These are phyloP conservation scores for Erannis defoliaria DNA, from an alignment of 2,888 invertebrate species.

Conservation along the genomic window DNA sequence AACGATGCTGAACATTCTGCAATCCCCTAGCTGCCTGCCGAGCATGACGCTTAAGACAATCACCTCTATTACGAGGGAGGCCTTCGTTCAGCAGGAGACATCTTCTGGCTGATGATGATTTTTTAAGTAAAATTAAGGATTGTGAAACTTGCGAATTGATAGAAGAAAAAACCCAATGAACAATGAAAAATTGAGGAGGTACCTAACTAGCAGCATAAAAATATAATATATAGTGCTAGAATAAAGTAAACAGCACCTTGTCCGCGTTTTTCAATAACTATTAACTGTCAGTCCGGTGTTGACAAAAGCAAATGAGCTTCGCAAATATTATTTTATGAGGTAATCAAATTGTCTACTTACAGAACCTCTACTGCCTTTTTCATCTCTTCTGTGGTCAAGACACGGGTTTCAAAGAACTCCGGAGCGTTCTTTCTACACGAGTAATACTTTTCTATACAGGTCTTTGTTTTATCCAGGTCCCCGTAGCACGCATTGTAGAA, in stretches of 20 bases:
- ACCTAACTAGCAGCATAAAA: neutral
- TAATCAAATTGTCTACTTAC: constrained; percentile 73
- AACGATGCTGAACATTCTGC: too few species aligned
- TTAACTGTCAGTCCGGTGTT: constrained; percentile 8
- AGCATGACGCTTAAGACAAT: too few species aligned
- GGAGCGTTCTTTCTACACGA: constrained; percentile 85
- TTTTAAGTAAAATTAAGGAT: too few species aligned
- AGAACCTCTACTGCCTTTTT: constrained; percentile 76
- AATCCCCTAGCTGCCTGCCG: too few species aligned
- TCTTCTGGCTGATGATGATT: too few species aligned
- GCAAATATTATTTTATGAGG: constrained; percentile 20
- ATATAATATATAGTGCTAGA: neutral
- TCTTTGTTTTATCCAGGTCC: constrained; percentile 85
- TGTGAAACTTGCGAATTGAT: too few species aligned
- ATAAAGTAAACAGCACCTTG: constrained; percentile 5
- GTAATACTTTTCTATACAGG: constrained; percentile 89
- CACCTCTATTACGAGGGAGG: too few species aligned
- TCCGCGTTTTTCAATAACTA: constrained; percentile 11
- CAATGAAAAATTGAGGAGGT: neutral
- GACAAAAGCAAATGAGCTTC: neutral
- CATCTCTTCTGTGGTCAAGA: constrained; percentile 82
- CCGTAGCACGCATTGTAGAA: constrained; percentile 90
- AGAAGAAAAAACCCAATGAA: too few species aligned
- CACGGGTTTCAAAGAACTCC: constrained; percentile 88
- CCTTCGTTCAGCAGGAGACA: too few species aligned